phyloP scores from a whole-genome alignment of 1,140 invertebrate species.

The Drosophila santomea region DNA sequence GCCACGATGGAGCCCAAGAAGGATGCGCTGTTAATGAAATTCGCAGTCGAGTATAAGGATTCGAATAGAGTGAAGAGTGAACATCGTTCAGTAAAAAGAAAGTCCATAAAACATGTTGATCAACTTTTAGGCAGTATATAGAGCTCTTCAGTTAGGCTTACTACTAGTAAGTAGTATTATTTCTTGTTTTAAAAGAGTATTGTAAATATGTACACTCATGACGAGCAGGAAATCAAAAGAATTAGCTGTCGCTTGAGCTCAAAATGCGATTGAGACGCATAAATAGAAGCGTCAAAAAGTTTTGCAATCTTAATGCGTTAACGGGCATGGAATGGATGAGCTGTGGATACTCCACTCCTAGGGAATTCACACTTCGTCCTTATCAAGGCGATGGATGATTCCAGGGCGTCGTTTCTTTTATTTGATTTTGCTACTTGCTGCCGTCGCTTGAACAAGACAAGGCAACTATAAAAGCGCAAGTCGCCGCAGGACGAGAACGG shows the following conservation, averaged over 20 bases:
- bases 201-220: no score
- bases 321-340: neutral
- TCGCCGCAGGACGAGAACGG: neutral
- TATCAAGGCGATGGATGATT: slow-evolving; percentile 15
- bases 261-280: no score
- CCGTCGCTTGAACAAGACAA: slow-evolving; percentile 61
- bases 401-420: slow-evolving; percentile 23
- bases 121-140: no score
- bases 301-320: neutral
- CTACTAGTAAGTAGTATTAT: no score
- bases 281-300: slow-evolving; percentile 10
- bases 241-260: no score
- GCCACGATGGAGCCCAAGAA: neutral
- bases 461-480: slow-evolving; percentile 74
- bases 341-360: neutral
- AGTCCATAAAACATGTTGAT: no score
- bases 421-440: slow-evolving; percentile 60
- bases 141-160: no score
- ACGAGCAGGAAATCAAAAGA: no score
- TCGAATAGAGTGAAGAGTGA: neutral
- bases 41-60: neutral
- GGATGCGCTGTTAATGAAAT: slow-evolving; percentile 34
- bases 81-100: neutral
- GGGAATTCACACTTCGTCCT: slow-evolving; percentile 27
- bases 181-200: no score